Evolutionary conservation across 1,140 invertebrate species (phyloP).

Genomic region (Bombus impatiens): DNA sequence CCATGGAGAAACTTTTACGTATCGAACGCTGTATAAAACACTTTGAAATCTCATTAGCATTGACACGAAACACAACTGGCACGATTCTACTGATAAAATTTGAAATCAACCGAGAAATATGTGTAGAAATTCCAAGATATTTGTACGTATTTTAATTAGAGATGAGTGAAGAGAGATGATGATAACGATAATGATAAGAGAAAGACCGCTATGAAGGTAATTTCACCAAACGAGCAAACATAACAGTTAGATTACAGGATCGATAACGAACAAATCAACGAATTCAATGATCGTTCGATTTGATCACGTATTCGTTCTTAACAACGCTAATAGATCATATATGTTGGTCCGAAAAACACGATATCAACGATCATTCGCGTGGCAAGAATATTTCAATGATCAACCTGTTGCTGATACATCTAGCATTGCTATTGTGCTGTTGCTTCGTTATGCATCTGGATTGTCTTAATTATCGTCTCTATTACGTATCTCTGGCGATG

Average conservation of each 20-base stretch:
- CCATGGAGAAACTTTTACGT: too few species aligned
- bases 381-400: conserved; percentile 33
- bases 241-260: background rate
- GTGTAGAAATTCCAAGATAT: too few species aligned
- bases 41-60: too few species aligned
- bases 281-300: background rate
- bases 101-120: too few species aligned
- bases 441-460: conserved; percentile 50
- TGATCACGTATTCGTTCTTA: conserved; percentile 2
- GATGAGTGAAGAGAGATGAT: too few species aligned
- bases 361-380: conserved; percentile 23
- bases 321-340: background rate
- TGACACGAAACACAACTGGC: too few species aligned
- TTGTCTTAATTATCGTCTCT: conserved; percentile 47
- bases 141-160: too few species aligned
- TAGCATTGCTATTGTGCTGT: conserved; percentile 28
- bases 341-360: background rate
- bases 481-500: conserved; percentile 25
- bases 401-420: conserved; percentile 29
- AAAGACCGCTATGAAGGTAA: too few species aligned
- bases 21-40: background rate
- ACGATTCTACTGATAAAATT: too few species aligned
- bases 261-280: background rate
- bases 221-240: too few species aligned
- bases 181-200: too few species aligned